Base-by-base conservation (phyloP, 2,888 invertebrate genomes). In the Drosophila atripex region DNA sequence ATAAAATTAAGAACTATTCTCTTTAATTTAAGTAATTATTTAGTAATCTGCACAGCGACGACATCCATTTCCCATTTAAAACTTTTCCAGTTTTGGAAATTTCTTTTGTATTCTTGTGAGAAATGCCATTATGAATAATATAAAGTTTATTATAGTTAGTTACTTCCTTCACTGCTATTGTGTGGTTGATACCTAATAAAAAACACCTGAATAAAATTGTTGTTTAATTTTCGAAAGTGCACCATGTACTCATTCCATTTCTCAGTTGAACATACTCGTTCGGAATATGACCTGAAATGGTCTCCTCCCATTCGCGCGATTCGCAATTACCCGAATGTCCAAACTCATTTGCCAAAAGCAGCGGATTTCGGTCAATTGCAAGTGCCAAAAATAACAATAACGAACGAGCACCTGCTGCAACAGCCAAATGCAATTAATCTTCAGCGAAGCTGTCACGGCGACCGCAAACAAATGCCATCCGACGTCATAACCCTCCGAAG, bases 291-390 rank as follows among this genome's bases (percentile, higher is more conserved):
- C 23, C 41, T 23, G n/a, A 18, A 50, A 28, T 16, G 11, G 25
- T 46, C 18, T 38, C 1, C 21, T 5, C 9, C 18, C 21, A 14
- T 14, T 1, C 35, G 0, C 18, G 11, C 63, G 11, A 61, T 78
- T 58, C 53, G 58, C 39, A 46, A 69, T 64, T 64, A 64, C 23
- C 72, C 23, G 65, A 80, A 76, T 73, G 52, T 61, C 39, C 47
- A 18, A 56, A 65, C 46, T 38, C 56, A 70, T 76, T 78, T 71
- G 65, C 38, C 71, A 74, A 80, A 56, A 72, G 76, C 77, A 77
- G 51, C 11, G 11, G 59, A 32, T 61, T 2, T 35, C 6, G 2
- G 35, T 7, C 7, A n/a, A n/a, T 35, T 35, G 47, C 60, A 63
- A 38, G 35, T 41, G 53, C 61, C 53, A 28, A 30, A 39, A 59